phyloP scores from a whole-genome alignment of 2,113 vertebrate species.

The Danionella cerebrum region DNA sequence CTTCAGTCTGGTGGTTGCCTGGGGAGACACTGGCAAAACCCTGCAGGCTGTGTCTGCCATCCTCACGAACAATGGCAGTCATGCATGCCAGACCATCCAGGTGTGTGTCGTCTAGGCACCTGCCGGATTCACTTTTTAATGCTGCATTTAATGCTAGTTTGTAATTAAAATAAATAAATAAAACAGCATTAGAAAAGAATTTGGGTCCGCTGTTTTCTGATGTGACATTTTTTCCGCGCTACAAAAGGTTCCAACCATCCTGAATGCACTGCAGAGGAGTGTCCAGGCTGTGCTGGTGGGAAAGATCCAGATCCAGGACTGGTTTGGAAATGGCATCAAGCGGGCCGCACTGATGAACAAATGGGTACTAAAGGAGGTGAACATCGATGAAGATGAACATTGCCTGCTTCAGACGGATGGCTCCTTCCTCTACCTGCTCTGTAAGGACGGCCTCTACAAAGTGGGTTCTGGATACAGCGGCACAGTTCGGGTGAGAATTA shows the following conservation, averaged over 20 bases:
- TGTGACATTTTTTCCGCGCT: neutral
- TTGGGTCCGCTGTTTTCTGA: too few species aligned
- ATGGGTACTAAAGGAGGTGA: slow-evolving; percentile 88
- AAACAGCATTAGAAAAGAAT: too few species aligned
- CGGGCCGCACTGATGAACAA: slow-evolving; percentile 96
- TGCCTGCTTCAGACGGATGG: slow-evolving; percentile 96
- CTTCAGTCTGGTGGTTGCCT: slow-evolving; percentile 95
- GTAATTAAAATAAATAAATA: too few species aligned
- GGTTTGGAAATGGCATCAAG: slow-evolving; percentile 98
- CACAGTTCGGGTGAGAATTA: slow-evolving; percentile 83
- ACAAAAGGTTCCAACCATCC: slow-evolving; percentile 90
- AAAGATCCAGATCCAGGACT: slow-evolving; percentile 98
- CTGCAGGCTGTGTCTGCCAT: slow-evolving; percentile 96
- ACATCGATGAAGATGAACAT: slow-evolving; percentile 89
- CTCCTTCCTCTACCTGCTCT: slow-evolving; percentile 94
- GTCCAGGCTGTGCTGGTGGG: slow-evolving; percentile 96
- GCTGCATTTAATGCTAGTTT: too few species aligned
- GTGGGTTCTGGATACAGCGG: slow-evolving; percentile 97
- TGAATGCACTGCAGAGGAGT: slow-evolving; percentile 92
- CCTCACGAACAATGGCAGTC: slow-evolving; percentile 97
- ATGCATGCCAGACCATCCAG: slow-evolving; percentile 97
- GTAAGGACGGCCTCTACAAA: slow-evolving; percentile 98
- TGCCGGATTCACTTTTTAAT: too few species aligned
- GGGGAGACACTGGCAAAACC: slow-evolving; percentile 95
- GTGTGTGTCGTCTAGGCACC: too few species aligned